Conservation (phyloP, 1,140 invertebrate genomes). For the Drosophila kurseongensis region DNA sequence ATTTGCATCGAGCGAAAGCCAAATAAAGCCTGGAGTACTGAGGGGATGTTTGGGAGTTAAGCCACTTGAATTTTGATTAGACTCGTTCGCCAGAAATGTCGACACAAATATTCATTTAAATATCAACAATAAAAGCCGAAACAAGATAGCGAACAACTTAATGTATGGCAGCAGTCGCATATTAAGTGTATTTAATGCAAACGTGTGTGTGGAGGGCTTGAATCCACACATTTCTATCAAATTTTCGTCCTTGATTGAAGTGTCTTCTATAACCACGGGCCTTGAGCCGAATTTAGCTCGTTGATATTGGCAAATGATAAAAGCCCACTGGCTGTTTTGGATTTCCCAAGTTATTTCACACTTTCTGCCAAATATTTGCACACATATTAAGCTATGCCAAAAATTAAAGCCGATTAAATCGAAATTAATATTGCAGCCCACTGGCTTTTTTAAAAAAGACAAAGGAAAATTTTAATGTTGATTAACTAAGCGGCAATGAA, state of each 20-base stretch:
- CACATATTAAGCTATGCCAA: conserved; percentile 2
- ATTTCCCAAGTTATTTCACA: conserved; percentile 23
- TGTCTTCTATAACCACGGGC: background rate
- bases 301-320: conserved; percentile 11
- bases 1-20: conserved; percentile 38
- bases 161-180: conserved; percentile 28
- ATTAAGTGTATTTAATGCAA: conserved; percentile 26
- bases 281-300: conserved; percentile 14
- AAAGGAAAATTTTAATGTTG: conserved; percentile 1
- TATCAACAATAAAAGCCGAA: conserved; percentile 45
- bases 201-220: background rate
- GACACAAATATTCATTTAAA: conserved; percentile 47
- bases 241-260: conserved; percentile 4
- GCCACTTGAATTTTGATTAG: conserved; percentile 36
- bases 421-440: conserved; percentile 19
- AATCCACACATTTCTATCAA: background rate
- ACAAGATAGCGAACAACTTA: conserved; percentile 53
- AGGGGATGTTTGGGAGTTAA: background rate
- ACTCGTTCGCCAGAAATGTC: conserved; percentile 28
- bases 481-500: conserved; percentile 3
- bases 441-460: conserved; percentile 2
- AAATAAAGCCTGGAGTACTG: conserved; percentile 12
- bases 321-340: conserved; percentile 8
- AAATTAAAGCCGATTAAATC: conserved; percentile 23
- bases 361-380: conserved; percentile 27